A percentile compares a stretch with the other conserved stretches of the same genome.
Evolutionary conservation across 23 tunicate species (phyloP).

Genomic region (Trididemnum clinides): DNA sequence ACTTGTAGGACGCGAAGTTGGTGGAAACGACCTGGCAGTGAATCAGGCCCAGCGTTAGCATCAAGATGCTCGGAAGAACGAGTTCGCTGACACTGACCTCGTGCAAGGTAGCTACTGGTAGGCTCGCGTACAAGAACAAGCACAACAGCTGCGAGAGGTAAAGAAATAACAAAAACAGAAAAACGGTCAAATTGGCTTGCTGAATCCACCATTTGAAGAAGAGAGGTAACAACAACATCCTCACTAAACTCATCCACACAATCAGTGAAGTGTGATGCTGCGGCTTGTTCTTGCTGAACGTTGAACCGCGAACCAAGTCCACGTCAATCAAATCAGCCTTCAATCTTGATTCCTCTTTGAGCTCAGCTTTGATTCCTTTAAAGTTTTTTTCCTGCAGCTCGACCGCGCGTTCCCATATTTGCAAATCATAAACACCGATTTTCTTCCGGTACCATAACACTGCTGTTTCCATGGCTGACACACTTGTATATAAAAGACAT

Average conservation of each 20-base stretch:
- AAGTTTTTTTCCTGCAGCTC: constrained; percentile 72
- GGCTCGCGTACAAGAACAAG: neutral
- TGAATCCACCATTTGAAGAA: constrained; percentile 75
- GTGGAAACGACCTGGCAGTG: constrained; percentile 93
- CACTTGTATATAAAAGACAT: too few species aligned
- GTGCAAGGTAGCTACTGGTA: neutral
- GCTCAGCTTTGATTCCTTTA: constrained; percentile 42
- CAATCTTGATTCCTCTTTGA: constrained; percentile 51
- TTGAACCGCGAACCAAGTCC: constrained; percentile 88
- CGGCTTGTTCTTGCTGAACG: constrained; percentile 88
- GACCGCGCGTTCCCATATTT: constrained; percentile 95
- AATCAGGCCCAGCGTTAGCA: constrained; percentile 56
- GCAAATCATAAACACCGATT: constrained; percentile 86
- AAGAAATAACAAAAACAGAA: constrained; percentile 18
- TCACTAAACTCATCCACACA: constrained; percentile 33
- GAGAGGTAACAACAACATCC: constrained; percentile 62
- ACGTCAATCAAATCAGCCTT: constrained; percentile 78
- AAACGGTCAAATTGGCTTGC: constrained; percentile 47
- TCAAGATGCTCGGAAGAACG: constrained; percentile 47
- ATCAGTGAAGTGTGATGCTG: constrained; percentile 40
- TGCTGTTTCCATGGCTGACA: constrained; percentile 29
- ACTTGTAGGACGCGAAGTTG: constrained; percentile 24
- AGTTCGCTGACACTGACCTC: constrained; percentile 47
- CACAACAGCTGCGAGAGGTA: constrained; percentile 45
- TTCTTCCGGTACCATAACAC: constrained; percentile 32